Base-by-base conservation (phyloP, 2,113 vertebrate genomes). In the Lontra canadensis region DNA sequence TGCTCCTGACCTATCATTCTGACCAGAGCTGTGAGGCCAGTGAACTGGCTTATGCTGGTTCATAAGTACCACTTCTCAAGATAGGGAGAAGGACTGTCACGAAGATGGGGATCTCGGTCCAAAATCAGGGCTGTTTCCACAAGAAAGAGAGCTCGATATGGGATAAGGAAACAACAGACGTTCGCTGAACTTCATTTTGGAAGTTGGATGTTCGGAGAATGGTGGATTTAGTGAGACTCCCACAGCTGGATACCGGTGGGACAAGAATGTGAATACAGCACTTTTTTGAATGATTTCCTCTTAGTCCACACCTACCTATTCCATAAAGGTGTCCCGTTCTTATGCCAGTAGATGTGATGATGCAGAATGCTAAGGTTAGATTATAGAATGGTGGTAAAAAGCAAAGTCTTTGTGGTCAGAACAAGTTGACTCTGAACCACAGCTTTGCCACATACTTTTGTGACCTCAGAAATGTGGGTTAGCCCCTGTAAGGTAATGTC, bases 261-360 rank as follows among this genome's bases (percentile, higher is more conserved):
- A 26, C 1, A 25, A 74, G 44, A 6, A 1, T 55, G 74, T 65
- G 49, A 36, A 25, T 39, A 44, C 1, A 74, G 44, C 36, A 23
- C 44, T 71, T 44, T 67, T 12, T 4, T 31, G 9, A 20, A 36
- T 34, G 12, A 12, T 44, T 29, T 73, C 44, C 25, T 73, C 44
- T 88, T 23, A n/a, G 0, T 34, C 49, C 21, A 42, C 1, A 4
- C 87, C 39, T 87, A 21, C 87, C 39, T 87, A 21, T 65, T 61
- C 17, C 31, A 39, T 36, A n/a, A 69, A 23, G 26, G 17, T 10
- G 3, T 57, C 17, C 3, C 9, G 3, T 29, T 10, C 0, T 49
- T 65, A 59, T 4, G 17, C 61, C 71, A 2, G 34, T 18, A 20
- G 44, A 36, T 36, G 17, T 4, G 14, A 25, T 55, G 29, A 84